Base-by-base conservation (phyloP, 2,797 vertebrate genomes). In the Gambelia wislizenii region DNA sequence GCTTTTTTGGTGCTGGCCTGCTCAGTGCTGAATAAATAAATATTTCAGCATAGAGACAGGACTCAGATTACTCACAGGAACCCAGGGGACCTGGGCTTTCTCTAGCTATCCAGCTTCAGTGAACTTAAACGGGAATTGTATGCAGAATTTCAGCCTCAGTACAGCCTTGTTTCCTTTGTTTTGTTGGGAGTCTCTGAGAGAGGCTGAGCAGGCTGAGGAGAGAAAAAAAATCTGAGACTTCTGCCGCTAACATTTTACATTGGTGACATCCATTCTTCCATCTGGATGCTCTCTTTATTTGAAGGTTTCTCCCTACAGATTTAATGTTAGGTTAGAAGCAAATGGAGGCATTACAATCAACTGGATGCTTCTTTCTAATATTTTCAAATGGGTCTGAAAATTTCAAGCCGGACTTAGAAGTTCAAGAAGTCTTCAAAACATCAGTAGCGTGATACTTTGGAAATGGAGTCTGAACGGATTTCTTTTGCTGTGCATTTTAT, bases 11-110 rank as follows among this genome's bases (percentile, higher is more conserved):
- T 16, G 30, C 42, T 64, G 25, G 74, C 56, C 72, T 77, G 59
- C 44, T 61, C 74, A 49, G 42, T n/a, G 44, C 42, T 14, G 74
- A 61, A 86, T 78, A 44, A 77, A 86, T 77, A 77, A 86, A 86
- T 86, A 86, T 86, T 77, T 77, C 84, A 86, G 56, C 13, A 64
- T 5, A 49, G 56, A 78, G 56, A 64, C 56, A 30, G 75, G 56
- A 77, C 25, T 86, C 74, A 36, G 61, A 33, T 77, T 86, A 67
- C 84, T 64, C 2, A 1, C 42, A 27, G 10, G 18, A 12, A 27
- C 74, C 42, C 74, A 14, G 56, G 84, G 56, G 74, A 77, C 18
- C 56, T 61, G 9, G 8, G n/a, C 30, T 86, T 86, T 77, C 84
- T 77, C 72, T 6, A 6, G 42, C 42, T 74, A 6, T 64, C 39